Conservation (phyloP, 1,140 invertebrate genomes). For the Brachionus rubens region DNA sequence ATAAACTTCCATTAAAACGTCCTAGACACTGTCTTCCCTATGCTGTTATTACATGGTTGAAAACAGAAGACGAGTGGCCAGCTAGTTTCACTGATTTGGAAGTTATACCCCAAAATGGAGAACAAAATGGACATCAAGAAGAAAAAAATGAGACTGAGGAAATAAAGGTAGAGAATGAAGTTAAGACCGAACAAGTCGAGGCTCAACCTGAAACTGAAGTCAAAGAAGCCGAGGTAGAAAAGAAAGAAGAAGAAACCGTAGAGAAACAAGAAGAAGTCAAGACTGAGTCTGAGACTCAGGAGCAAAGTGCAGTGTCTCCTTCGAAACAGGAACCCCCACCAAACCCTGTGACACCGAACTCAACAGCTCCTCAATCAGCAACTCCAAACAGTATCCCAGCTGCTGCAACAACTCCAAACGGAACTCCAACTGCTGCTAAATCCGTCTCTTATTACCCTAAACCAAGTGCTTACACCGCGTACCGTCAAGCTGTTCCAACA, state of each 20-base stretch:
- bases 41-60: constrained; percentile 18
- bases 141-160: neutral
- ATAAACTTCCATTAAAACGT: constrained; percentile 1
- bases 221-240: neutral
- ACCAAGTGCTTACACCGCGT: neutral
- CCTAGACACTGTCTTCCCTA: constrained; percentile 13
- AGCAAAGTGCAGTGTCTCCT: neutral
- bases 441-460: neutral
- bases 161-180: neutral
- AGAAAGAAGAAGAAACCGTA: neutral
- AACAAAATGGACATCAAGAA: neutral
- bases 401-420: neutral
- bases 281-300: neutral
- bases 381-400: neutral
- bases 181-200: neutral
- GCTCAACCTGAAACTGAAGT: neutral
- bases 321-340: neutral
- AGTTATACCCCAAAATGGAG: neutral
- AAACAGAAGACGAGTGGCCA: constrained; percentile 22
- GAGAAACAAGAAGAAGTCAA: neutral
- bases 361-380: neutral
- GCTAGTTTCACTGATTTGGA: constrained; percentile 27
- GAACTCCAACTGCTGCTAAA: neutral
- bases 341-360: neutral
- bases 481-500: neutral